Base-by-base conservation (phyloP, 2,797 vertebrate genomes). In the Alfaro cultratus region DNA sequence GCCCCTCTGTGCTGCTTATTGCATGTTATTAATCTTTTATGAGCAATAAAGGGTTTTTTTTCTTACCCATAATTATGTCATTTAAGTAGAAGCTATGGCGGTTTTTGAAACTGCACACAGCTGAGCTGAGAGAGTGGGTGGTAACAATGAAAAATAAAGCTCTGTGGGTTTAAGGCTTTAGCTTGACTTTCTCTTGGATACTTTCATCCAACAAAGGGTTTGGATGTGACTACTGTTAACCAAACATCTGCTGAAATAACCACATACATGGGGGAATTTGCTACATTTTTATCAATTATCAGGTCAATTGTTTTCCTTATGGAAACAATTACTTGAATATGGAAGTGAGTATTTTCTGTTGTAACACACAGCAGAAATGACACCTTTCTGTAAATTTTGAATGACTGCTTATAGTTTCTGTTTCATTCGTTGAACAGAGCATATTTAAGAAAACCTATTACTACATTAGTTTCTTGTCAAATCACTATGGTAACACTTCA, bases 11-110 rank as follows among this genome's bases (percentile, higher is more conserved):
- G 82, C 74, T 49, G 81, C 86, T 91, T 88, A 74, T 86, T 92
- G 86, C 80, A 73, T 83, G 86, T 86, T 88, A 91, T 94, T 93
- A 92, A 94, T 94, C 90, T 89, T 85, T 92, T 79, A 79, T 60
- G 7, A 34, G 70, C 87, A 89, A 90, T 74, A 87, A 80, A 92
- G 79, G 74, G 2, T 62, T 62, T 62, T 57, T 29, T 57, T 29
- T 57, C 31, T 62, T 53, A 78, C 39, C 12, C 0, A 43, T 86
- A 86, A 93, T 92, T 80, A 88, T 82, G 78, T 64, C 0, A 80
- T 92, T 91, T 91, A 92, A 91, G 92, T 91, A 77, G 78, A 85
- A 83, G 55, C 88, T 87, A 77, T 87, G 82, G 67, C 83, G 72
- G 62, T 82, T 87, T 90, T 81, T 87, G 31, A 90, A 85, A 80